These are phyloP conservation scores for Gephyroberyx darwinii DNA, from an alignment of 2,797 vertebrate species.

Conservation along the genomic window DNA sequence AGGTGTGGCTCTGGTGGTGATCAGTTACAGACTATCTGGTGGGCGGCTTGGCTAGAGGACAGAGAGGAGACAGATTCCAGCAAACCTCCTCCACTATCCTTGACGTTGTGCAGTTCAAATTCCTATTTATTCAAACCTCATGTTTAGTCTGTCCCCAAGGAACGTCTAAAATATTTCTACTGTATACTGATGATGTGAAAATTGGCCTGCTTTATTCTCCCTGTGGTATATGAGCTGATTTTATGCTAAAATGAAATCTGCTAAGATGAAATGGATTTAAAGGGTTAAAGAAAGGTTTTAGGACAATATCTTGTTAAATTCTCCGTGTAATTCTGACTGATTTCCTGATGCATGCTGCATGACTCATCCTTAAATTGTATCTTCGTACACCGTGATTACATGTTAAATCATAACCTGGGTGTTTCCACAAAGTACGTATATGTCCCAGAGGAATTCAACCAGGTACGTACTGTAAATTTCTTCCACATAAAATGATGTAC, in stretches of 20 bases:
- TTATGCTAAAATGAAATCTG: too few species aligned
- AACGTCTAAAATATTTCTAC: constrained; percentile 3
- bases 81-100: background rate
- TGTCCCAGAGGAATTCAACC: background rate
- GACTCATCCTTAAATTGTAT: constrained; percentile 13
- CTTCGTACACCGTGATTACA: background rate
- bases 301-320: background rate
- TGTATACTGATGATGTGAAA: too few species aligned
- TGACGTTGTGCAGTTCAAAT: constrained; percentile 28
- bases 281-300: background rate
- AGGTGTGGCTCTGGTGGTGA: constrained; percentile 46
- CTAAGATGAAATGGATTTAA: too few species aligned
- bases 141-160: constrained; percentile 16
- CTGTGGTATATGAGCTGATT: too few species aligned
- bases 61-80: constrained; percentile 7
- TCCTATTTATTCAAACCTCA: constrained; percentile 4
- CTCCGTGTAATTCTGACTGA: background rate
- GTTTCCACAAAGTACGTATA: background rate
- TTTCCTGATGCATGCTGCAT: background rate
- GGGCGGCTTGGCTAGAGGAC: background rate
- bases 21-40: constrained; percentile 8
- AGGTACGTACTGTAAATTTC: background rate
- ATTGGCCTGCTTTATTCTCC: background rate
- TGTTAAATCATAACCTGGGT: background rate
- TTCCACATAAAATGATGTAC: constrained; percentile 28